These are phyloP conservation scores for Oryctes rhinoceros DNA, from an alignment of 1,140 invertebrate genomes.

Conservation along the genomic window DNA sequence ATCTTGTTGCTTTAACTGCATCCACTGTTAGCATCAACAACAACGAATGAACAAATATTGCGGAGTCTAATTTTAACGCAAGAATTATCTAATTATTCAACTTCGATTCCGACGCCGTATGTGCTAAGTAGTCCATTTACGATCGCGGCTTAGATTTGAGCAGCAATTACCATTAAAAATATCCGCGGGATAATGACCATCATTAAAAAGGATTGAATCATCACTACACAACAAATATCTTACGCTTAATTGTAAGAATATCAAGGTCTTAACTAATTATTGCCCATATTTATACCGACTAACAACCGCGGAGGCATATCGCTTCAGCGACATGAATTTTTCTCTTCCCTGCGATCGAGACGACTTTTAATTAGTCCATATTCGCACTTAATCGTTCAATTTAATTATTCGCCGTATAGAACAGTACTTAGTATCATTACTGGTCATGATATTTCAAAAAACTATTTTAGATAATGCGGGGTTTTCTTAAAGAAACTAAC, in stretches of 20 bases:
- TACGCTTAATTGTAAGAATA: conserved; percentile 5
- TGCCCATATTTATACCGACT: neutral
- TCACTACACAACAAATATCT: neutral
- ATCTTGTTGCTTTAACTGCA: no score
- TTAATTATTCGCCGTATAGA: no score
- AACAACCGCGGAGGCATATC: neutral
- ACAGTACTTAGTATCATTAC: no score
- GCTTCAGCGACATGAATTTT: neutral
- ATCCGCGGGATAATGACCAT: neutral
- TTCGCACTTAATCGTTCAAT: neutral
- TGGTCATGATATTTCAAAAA: no score
- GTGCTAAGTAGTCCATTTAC: neutral
- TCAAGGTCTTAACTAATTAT: neutral
- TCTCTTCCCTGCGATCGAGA: neutral
- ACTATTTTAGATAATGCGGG: neutral
- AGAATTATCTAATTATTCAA: no score
- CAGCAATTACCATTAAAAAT: conserved; percentile 16
- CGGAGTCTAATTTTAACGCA: neutral
- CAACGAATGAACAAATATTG: neutral
- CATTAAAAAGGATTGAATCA: conserved; percentile 25
- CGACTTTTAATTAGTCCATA: neutral
- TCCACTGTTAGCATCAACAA: no score
- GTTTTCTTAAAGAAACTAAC: neutral
- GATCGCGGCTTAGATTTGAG: neutral
- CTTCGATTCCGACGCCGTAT: neutral